phyloP scores from a whole-genome alignment of 30 jellyfish, hydroid and myxozoan genomes.

The Pseudorhiza aurosa region DNA sequence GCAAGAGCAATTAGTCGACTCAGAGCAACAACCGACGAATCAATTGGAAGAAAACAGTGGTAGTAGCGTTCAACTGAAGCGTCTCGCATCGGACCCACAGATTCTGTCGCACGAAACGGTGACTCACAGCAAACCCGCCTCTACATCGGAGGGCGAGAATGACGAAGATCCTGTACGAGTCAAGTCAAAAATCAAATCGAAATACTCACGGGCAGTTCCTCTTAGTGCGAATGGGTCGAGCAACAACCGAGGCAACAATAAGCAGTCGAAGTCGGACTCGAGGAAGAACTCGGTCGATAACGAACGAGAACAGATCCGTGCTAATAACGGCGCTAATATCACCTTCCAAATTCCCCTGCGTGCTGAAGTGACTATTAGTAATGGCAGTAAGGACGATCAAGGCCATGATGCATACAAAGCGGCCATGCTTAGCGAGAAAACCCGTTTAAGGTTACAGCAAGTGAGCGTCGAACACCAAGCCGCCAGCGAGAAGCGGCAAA shows the following conservation, averaged over 20 bases:
- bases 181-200: constrained; percentile 63
- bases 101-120: constrained; percentile 31
- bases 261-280: constrained; percentile 18
- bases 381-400: constrained; percentile 44
- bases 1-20: constrained; percentile 26
- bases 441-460: constrained; percentile 73
- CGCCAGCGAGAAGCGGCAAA: constrained; percentile 79
- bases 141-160: constrained; percentile 69
- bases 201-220: constrained; percentile 66
- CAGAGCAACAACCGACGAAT: constrained; percentile 11
- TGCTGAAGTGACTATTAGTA: constrained; percentile 64
- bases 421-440: constrained; percentile 79
- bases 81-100: constrained; percentile 75
- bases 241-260: neutral
- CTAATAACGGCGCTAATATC: constrained; percentile 44
- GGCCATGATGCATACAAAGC: constrained; percentile 67
- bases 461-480: constrained; percentile 84
- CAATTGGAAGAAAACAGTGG: constrained; percentile 13
- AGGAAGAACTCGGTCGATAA: constrained; percentile 20
- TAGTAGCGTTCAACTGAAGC: constrained; percentile 18
- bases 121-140: constrained; percentile 18
- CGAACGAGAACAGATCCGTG: neutral
- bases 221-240: constrained; percentile 54
- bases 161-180: constrained; percentile 59
- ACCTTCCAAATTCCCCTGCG: constrained; percentile 63